These are phyloP conservation scores for Murina feae DNA, from an alignment of 2,113 vertebrate species.

Conservation along the genomic window DNA sequence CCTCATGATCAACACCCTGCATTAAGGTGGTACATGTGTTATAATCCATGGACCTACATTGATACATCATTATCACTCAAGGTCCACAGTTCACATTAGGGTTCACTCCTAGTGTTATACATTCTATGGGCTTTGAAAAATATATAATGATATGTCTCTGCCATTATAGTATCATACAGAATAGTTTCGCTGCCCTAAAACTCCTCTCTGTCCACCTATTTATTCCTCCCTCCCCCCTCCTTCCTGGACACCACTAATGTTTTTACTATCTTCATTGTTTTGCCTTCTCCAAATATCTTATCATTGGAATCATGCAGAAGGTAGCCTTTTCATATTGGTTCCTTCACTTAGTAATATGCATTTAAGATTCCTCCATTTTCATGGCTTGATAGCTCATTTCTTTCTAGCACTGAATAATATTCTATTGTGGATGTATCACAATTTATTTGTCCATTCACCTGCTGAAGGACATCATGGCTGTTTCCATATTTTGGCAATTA, in stretches of 20 bases:
- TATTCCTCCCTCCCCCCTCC: neutral
- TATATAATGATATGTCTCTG: neutral
- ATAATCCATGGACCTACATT: neutral
- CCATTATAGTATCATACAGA: neutral
- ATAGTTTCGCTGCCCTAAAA: neutral
- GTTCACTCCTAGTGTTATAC: neutral
- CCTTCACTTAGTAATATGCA: neutral
- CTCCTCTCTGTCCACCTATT: neutral
- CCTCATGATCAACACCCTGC: neutral
- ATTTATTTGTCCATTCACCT: neutral
- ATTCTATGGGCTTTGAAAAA: neutral
- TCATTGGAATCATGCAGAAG: neutral
- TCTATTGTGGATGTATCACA: neutral
- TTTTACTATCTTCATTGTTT: neutral
- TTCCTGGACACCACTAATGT: neutral
- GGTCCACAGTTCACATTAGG: neutral
- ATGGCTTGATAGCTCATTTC: neutral
- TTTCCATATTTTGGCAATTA: neutral
- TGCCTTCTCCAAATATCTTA: neutral
- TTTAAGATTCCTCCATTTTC: neutral
- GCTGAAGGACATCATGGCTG: neutral
- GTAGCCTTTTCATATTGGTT: neutral
- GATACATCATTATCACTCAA: neutral
- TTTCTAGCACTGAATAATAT: neutral
- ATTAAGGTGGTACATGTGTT: neutral